Evolutionary conservation across 2,888 invertebrate genomes (phyloP).

Genomic region (Nephrotoma guestfalica): DNA sequence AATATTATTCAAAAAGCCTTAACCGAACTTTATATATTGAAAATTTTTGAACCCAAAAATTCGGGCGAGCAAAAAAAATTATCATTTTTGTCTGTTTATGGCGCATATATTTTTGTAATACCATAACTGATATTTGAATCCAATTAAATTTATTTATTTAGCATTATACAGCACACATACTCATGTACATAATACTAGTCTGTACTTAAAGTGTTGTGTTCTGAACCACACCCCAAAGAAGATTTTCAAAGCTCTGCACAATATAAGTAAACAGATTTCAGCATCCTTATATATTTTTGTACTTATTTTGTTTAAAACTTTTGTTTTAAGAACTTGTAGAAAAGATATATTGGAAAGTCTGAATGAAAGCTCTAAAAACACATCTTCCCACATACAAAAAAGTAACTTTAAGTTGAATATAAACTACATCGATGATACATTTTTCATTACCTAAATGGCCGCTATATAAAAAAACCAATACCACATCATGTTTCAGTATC

Average conservation of each 20-base stretch:
- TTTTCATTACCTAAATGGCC: too few species aligned
- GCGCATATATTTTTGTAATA: background rate
- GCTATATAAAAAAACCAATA: too few species aligned
- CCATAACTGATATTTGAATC: background rate
- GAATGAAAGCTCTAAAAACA: too few species aligned
- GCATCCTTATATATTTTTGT: too few species aligned
- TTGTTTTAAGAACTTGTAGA: too few species aligned
- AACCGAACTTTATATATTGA: background rate
- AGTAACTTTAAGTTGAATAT: too few species aligned
- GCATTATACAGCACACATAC: background rate
- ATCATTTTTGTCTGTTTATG: background rate
- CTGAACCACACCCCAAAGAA: background rate
- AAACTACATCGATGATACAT: too few species aligned
- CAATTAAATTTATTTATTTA: background rate
- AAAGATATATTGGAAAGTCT: too few species aligned
- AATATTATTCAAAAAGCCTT: background rate
- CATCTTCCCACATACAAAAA: too few species aligned
- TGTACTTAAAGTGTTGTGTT: background rate
- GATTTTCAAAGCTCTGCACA: background rate
- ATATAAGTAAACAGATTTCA: too few species aligned
- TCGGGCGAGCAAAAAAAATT: background rate
- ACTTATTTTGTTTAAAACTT: too few species aligned
- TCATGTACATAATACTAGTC: background rate
- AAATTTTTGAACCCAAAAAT: background rate
- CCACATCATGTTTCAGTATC: too few species aligned